Conservation (phyloP, 2,113 vertebrate species). For the Mesitornis unicolor region DNA sequence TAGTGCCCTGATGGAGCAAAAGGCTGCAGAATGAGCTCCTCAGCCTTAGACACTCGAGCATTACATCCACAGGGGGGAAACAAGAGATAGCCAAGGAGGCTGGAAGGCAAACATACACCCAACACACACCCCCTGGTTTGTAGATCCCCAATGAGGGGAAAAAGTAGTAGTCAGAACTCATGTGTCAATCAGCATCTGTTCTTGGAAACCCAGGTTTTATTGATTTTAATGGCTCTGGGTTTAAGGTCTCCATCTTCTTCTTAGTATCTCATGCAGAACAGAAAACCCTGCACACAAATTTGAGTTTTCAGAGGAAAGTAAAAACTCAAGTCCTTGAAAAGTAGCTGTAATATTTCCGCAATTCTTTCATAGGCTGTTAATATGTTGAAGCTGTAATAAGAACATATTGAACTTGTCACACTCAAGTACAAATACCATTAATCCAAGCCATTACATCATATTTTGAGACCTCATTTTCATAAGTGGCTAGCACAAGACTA, state of each 20-base stretch:
- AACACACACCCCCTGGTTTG: not conserved
- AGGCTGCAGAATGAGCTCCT: not conserved
- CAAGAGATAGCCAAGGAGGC: not conserved
- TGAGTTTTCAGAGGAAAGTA: not conserved
- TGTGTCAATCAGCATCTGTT: not conserved
- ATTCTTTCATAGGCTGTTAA: not conserved
- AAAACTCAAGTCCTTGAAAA: not conserved
- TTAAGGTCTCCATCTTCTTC: not conserved
- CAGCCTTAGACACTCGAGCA: not conserved
- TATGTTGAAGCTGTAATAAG: not conserved
- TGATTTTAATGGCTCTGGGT: not conserved
- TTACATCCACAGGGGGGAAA: not conserved
- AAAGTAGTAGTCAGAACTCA: not conserved
- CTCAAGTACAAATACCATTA: not conserved
- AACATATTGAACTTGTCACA: not conserved
- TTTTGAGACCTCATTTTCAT: not conserved
- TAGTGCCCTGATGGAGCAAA: not conserved
- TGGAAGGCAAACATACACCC: not conserved
- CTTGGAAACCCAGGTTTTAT: rapidly evolving
- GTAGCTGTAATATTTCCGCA: not conserved
- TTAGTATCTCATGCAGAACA: not conserved
- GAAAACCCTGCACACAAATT: not conserved
- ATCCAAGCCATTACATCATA: not conserved
- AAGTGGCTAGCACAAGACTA: not conserved
- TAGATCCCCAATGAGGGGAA: not conserved